phyloP scores from a whole-genome alignment of 1,140 invertebrate species.

The Drosophila willistoni region DNA sequence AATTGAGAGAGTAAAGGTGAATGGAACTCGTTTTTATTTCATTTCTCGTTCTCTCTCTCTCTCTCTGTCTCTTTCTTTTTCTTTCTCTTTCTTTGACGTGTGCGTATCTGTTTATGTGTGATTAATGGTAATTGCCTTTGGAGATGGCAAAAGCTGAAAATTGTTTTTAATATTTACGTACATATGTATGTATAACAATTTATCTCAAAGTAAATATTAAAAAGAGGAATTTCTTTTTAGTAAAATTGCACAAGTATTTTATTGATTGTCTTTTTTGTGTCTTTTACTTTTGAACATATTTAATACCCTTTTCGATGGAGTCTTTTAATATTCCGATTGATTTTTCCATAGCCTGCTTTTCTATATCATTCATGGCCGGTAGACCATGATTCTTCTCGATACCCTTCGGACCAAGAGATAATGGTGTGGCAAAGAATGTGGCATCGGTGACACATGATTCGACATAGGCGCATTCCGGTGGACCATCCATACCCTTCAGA shows the following conservation, averaged over 20 bases:
- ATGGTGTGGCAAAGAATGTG: conserved; percentile 95
- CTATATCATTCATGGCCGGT: conserved; percentile 93
- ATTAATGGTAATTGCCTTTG: conserved; percentile 65
- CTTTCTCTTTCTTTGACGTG: conserved; percentile 14
- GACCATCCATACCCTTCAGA: conserved; percentile 91
- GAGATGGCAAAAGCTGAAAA: conserved; percentile 13
- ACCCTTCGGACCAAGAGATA: conserved; percentile 95
- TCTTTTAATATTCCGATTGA: conserved; percentile 95
- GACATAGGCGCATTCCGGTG: conserved; percentile 96
- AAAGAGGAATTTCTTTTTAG: neutral
- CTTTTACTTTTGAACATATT: conserved; percentile 58
- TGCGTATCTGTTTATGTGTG: conserved; percentile 39
- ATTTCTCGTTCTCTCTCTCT: neutral
- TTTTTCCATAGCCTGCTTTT: conserved; percentile 91
- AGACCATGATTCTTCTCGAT: conserved; percentile 96
- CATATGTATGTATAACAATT: neutral
- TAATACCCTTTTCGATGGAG: conserved; percentile 94
- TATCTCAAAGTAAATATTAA: neutral
- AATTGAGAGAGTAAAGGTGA: conserved; percentile 31
- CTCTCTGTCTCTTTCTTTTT: neutral
- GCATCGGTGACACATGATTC: conserved; percentile 93
- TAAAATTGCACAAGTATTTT: neutral
- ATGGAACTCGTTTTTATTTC: conserved; percentile 13
- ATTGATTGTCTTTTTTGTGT: neutral
- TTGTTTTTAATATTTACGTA: conserved; percentile 4